Percentiles rank a stretch among this genome's conserved stretches.
Conservation (phyloP, 2,797 vertebrate genomes). For the Iguana delicatissima region DNA sequence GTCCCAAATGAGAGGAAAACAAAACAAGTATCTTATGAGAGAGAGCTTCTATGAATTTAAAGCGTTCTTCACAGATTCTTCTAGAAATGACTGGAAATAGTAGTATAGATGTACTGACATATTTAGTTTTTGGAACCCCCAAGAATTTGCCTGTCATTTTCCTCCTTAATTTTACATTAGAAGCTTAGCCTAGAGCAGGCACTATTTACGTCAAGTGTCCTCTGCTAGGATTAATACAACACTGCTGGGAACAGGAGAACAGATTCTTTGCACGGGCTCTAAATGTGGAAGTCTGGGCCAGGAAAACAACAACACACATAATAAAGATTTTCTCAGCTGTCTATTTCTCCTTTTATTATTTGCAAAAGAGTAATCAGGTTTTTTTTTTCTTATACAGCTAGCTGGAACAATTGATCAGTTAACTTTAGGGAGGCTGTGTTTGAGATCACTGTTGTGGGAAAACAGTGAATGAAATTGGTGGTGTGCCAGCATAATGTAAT, state of each 20-base stretch:
- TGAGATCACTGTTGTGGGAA: background rate
- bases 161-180: slow-evolving; percentile 38
- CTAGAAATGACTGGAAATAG: accelerated
- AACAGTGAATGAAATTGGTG: background rate
- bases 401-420: background rate
- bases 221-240: background rate
- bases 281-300: background rate
- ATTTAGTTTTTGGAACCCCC: slow-evolving; percentile 15
- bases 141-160: background rate
- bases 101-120: background rate
- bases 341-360: background rate
- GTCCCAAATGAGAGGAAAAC: background rate
- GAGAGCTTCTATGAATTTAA: slow-evolving; percentile 1
- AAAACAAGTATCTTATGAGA: background rate
- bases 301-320: background rate
- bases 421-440: background rate
- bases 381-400: background rate
- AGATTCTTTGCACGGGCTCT: background rate
- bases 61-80: background rate
- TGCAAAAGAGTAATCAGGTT: background rate
- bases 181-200: background rate
- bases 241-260: background rate
- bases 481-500: too few species aligned
- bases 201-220: background rate
- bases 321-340: background rate